Evolutionary conservation across 1,140 invertebrate species (phyloP), one percentile per base, ranked within the genome.

Genomic region (Caerostris darwini): DNA sequence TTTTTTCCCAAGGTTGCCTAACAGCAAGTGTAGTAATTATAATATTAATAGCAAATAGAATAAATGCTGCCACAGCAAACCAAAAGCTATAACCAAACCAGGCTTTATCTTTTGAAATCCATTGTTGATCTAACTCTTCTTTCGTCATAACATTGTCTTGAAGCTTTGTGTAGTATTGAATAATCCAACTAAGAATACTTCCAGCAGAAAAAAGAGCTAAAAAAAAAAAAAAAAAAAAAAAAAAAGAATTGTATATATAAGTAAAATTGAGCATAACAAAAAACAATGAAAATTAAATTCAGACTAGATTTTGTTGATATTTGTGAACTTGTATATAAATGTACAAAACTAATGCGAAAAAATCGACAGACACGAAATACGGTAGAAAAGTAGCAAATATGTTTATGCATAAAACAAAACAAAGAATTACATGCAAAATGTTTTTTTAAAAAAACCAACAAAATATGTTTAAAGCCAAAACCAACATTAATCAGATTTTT

Each of bases 11-110:
- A 8, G 96, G 96, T 95, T 97, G 97, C 56, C 97, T 97, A 82
- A 97, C 97, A 17, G 97, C 98, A 95, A 98, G 97, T 93, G 97
- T 97, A 7, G 98, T 97, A 89, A 98, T 96, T 5, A 97, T 96
- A 94, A 98, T 97, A 96, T 98, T 98, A 58, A 98, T 95, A 64
- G 98, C 96, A 95, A 97, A 97, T 34, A 98, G 96, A 90, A 97
- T 96, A 8, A 97, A 96, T 3, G 98, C 97, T 34, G 97, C 97
- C 3, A 98, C 97, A 7, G 98, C 97, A 94, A 98, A 97, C 97
- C 97, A 98, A 96, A 98, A 98, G n/a, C 98, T 98, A 95, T 97
- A 97, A 94, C 97, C 97, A 34, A 98, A 96, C 94, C 97, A 96
- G 3, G 97, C 97, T 93, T 97, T 97, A 89, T 97, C 97, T 95